Base-by-base conservation (phyloP, 2,797 vertebrate genomes). In the Danio choprae region DNA sequence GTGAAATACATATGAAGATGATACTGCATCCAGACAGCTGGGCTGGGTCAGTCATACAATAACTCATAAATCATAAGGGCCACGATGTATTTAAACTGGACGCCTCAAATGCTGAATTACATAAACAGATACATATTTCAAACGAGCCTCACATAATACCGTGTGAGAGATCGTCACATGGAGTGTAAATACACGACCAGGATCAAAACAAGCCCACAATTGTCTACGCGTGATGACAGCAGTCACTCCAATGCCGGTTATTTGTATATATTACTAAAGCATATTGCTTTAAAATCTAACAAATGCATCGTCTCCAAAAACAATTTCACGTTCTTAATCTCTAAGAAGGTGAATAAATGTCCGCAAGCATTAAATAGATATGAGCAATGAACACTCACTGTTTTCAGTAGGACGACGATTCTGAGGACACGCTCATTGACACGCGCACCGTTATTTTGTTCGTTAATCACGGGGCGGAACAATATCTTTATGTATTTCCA, bases 361-460 rank as follows among this genome's bases (percentile, higher is more conserved):
- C 20, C 10, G 16, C 10, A 18, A 41, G 20, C 48, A 43, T 43
- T 65, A 60, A 65, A 58, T 7, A 40, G 36, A 63, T 13, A 18
- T 2, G 16, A 22, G 48, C 7, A 53, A 11, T 8, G 6, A 38
- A 55, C 51, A 83, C 85, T 86, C 80, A 86, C 85, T 44, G 77
- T 80, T 76, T 84, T 84, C 80, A 51, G 82, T 29, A 7, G 80
- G 75, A 36, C 79, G 59, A 74, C 71, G 59, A 67, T 62, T 63
- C 12, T 43, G 50, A 71, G 60, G 82, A 74, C 79, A 78, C 48
- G 62, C 38, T 80, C 29, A 72, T 68, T 16, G 60, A 83, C 53
- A 38, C 41, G 8, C 77, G 20, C 29, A 15, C 73, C 40, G 70
- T 38, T 76, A 20, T 62, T 75, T 10, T 58, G 44, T 71, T 53